Evolutionary conservation across 2,888 invertebrate species (phyloP), one percentile per base, ranked within the genome.

Genomic region (Ennomos quercinarius): DNA sequence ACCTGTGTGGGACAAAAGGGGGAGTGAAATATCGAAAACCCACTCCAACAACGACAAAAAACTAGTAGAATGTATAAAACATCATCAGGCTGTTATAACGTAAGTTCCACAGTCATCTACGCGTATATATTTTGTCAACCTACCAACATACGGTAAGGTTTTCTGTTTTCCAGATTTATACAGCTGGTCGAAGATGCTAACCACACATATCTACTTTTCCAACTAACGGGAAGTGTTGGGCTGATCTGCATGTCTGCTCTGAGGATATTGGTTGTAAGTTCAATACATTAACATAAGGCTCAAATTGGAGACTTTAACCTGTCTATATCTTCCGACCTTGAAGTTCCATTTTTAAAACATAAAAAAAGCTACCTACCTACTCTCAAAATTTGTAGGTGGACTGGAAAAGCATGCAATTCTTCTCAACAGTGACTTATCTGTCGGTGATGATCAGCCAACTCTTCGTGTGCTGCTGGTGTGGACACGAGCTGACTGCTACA

Each of bases 381-480:
- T 40, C 40, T 10, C 12, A 10, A 11, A 17, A 34, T 10, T 41
- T 48, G 52, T 76, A 90, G 90, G 76, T 88, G 34, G 84, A 89
- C 1, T 84, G 83, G 89, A 86, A 64, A 69, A 93, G 79, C 73
- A 81, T 77, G 77, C 93, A 86, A 79, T 93, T 86, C 73, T 83
- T 77, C 63, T 93, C 77, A 56, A 90, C 82, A 68, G 72, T 77
- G 53, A 83, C 72, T 38, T 91, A 91, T 71, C 43, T 94, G 45
- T 68, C 80, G 0, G 90, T 93, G 12, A 93, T 94, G 84, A 86
- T 91, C 38, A 80, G 90, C 58, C 93, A 94, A 71, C 81, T 93
- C 9, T 93, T 87, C 56, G 79, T 93, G 1, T 89, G 91, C 63
- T 94, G 94, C 66, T 93, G 92, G 86, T 93, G 93, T 67, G 94